Evolutionary conservation across 1,140 invertebrate genomes (phyloP).

Genomic region (Archivesica marissinica): DNA sequence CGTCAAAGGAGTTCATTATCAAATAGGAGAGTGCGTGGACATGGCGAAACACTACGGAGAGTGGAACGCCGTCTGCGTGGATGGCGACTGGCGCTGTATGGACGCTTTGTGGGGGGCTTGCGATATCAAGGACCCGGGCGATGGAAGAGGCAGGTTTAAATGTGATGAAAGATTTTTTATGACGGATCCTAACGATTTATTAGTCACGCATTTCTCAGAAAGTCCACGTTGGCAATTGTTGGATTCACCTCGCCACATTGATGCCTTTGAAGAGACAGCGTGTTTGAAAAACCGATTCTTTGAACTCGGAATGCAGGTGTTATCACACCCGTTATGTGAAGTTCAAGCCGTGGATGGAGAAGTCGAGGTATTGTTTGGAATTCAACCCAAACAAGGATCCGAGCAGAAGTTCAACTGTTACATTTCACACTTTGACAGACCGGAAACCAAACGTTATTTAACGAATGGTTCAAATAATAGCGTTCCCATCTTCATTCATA

Average conservation of each 20-base stretch:
- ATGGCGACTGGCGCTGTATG: constrained; percentile 69
- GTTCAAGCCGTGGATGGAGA: constrained; percentile 62
- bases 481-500: constrained; percentile 69
- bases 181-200: constrained; percentile 85
- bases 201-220: constrained; percentile 85
- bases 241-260: constrained; percentile 59
- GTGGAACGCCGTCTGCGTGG: constrained; percentile 73
- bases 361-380: constrained; percentile 64
- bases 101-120: constrained; percentile 75
- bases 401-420: constrained; percentile 66
- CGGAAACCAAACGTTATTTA: constrained; percentile 57
- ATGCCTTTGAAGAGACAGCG: constrained; percentile 65
- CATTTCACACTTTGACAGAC: constrained; percentile 67
- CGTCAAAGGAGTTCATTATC: constrained; percentile 82
- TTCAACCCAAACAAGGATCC: constrained; percentile 55
- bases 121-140: constrained; percentile 55
- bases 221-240: constrained; percentile 72
- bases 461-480: constrained; percentile 62
- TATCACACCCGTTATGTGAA: constrained; percentile 65
- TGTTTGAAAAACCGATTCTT: constrained; percentile 73
- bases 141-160: constrained; percentile 67
- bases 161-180: constrained; percentile 84
- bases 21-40: constrained; percentile 69
- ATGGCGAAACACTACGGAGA: constrained; percentile 68
- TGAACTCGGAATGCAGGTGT: constrained; percentile 65